A percentile compares a stretch with the other conserved stretches of the same genome.
These are phyloP conservation scores for Leucania comma DNA, from an alignment of 2,888 invertebrate genomes.

Conservation along the genomic window DNA sequence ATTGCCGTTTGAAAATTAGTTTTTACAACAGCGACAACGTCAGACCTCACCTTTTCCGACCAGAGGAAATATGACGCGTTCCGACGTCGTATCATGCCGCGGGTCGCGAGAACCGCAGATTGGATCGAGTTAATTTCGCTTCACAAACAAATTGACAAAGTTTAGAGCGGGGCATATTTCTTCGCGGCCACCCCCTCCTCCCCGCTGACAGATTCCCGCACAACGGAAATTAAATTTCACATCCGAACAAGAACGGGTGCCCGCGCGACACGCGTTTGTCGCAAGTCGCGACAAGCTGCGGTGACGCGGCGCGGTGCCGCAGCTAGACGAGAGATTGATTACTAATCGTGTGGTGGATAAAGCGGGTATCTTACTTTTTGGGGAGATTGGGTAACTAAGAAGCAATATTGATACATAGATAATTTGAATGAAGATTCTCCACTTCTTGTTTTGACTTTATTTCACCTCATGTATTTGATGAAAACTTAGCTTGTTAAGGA, in stretches of 20 bases:
- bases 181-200: conserved; percentile 80
- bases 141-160: conserved; percentile 91
- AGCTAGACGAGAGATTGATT: conserved; percentile 76
- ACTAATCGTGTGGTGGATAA: conserved; percentile 61
- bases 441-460: background rate
- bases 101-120: conserved; percentile 83
- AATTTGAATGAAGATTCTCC: background rate
- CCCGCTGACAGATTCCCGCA: conserved; percentile 86
- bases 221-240: conserved; percentile 91
- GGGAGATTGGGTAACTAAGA: background rate
- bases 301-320: conserved; percentile 67
- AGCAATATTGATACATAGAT: background rate
- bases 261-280: conserved; percentile 85
- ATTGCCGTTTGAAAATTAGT: conserved; percentile 37
- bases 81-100: conserved; percentile 82
- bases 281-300: conserved; percentile 70
- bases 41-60: conserved; percentile 74
- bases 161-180: conserved; percentile 90
- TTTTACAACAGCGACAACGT: conserved; percentile 56
- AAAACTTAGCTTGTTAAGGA: background rate
- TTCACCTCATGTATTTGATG: no score
- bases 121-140: conserved; percentile 91
- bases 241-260: conserved; percentile 89
- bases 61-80: conserved; percentile 80
- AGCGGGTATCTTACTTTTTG: conserved; percentile 13